These are phyloP conservation scores for Etheostoma spectabile DNA, from an alignment of 2,113 vertebrate genomes.

Conservation along the genomic window DNA sequence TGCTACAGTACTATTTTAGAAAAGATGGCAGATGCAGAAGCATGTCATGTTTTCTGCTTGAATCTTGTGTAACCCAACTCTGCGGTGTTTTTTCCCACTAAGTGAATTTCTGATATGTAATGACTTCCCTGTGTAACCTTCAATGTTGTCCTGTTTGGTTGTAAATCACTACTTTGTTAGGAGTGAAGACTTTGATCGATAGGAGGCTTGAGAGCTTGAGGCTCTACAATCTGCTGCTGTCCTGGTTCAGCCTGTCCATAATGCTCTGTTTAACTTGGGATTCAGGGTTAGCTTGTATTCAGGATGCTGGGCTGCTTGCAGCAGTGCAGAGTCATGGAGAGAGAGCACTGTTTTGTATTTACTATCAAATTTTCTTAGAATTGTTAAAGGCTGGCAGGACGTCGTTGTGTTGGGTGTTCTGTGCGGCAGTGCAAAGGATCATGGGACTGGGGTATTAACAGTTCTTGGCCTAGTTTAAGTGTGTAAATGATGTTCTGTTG, in stretches of 20 bases:
- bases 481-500: too few species aligned
- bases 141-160: neutral
- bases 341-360: neutral
- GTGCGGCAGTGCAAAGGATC: too few species aligned
- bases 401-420: too few species aligned
- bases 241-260: neutral
- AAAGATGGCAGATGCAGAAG: neutral
- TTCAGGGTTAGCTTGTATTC: neutral
- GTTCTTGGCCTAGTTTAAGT: too few species aligned
- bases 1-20: neutral
- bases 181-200: neutral
- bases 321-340: neutral
- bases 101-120: neutral
- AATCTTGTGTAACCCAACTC: constrained; percentile 1
- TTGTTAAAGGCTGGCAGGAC: too few species aligned
- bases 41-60: neutral
- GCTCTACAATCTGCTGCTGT: neutral
- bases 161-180: neutral
- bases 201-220: neutral
- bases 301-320: neutral
- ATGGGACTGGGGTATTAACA: too few species aligned
- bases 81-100: too few species aligned
- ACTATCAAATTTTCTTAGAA: neutral
- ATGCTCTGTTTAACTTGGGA: neutral
- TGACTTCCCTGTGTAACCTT: neutral